These are phyloP conservation scores for Eristalinus aeneus DNA, from an alignment of 2,888 invertebrate species.

Conservation along the genomic window DNA sequence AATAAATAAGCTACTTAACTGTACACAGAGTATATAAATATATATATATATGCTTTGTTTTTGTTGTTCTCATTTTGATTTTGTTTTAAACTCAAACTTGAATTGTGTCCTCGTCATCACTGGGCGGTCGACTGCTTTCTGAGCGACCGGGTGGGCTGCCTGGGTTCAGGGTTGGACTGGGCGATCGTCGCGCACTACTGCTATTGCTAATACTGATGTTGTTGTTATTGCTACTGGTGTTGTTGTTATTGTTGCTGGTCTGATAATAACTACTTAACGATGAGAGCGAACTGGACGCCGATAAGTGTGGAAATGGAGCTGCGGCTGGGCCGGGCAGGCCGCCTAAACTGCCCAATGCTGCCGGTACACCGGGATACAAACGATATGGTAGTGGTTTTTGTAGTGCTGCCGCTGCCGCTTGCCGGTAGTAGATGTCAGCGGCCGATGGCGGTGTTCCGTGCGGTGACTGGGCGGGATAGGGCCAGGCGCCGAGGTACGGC, in stretches of 20 bases:
- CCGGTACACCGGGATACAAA: slow-evolving; percentile 80
- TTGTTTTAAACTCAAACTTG: slow-evolving; percentile 78
- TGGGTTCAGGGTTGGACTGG: slow-evolving; percentile 80
- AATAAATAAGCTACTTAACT: slow-evolving; percentile 69
- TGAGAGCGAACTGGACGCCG: slow-evolving; percentile 86
- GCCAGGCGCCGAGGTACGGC: slow-evolving; percentile 85
- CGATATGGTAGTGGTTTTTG: slow-evolving; percentile 93
- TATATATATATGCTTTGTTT: neutral
- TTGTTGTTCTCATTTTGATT: slow-evolving; percentile 7
- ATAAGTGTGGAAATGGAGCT: slow-evolving; percentile 80
- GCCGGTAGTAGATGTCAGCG: slow-evolving; percentile 91
- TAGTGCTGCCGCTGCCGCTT: slow-evolving; percentile 89
- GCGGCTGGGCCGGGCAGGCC: slow-evolving; percentile 79
- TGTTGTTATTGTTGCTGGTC: slow-evolving; percentile 73
- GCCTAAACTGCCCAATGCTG: slow-evolving; percentile 76
- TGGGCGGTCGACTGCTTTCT: slow-evolving; percentile 79
- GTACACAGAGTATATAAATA: slow-evolving; percentile 56
- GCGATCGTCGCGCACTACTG: slow-evolving; percentile 73
- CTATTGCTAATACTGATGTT: slow-evolving; percentile 72
- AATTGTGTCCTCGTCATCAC: slow-evolving; percentile 80
- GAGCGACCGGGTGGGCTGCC: slow-evolving; percentile 81
- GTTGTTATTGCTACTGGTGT: slow-evolving; percentile 65
- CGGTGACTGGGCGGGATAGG: slow-evolving; percentile 84
- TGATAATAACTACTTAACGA: slow-evolving; percentile 83
- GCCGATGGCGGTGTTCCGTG: slow-evolving; percentile 85